These are phyloP conservation scores for Flabesymbios commensalis DNA, from an alignment of 2,888 invertebrate species.

Conservation along the genomic window DNA sequence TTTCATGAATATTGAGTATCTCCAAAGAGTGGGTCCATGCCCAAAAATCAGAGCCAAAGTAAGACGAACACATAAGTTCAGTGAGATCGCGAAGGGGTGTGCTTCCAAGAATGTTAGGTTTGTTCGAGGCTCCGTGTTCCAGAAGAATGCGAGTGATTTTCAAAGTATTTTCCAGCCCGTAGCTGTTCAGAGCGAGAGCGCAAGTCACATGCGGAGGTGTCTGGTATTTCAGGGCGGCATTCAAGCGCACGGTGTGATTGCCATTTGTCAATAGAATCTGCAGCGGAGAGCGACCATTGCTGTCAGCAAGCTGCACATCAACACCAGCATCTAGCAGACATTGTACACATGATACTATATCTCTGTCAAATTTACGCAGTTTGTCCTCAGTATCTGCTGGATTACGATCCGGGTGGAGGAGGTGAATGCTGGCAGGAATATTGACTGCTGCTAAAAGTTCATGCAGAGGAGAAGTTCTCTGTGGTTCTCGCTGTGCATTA, in stretches of 20 bases:
- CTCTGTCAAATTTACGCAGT: conserved; percentile 5
- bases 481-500: conserved; percentile 8
- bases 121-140: background rate
- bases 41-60: background rate
- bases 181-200: background rate
- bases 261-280: conserved; percentile 8
- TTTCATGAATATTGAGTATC: background rate
- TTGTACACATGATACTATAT: conserved; percentile 4
- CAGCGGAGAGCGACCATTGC: conserved; percentile 7
- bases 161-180: background rate
- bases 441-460: conserved; percentile 17
- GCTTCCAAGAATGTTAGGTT: too few relatives aligned
- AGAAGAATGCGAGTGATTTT: background rate
- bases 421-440: background rate
- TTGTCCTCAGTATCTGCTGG: background rate
- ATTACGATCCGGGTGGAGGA: background rate
- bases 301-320: conserved; percentile 10
- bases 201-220: background rate
- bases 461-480: conserved; percentile 18
- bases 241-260: background rate
- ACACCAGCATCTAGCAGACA: conserved; percentile 7
- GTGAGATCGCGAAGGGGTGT: background rate
- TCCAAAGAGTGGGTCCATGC: background rate
- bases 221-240: background rate
- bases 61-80: background rate